Conservation (phyloP, 2,888 invertebrate genomes). For the Hirtodrosophila confusa region DNA sequence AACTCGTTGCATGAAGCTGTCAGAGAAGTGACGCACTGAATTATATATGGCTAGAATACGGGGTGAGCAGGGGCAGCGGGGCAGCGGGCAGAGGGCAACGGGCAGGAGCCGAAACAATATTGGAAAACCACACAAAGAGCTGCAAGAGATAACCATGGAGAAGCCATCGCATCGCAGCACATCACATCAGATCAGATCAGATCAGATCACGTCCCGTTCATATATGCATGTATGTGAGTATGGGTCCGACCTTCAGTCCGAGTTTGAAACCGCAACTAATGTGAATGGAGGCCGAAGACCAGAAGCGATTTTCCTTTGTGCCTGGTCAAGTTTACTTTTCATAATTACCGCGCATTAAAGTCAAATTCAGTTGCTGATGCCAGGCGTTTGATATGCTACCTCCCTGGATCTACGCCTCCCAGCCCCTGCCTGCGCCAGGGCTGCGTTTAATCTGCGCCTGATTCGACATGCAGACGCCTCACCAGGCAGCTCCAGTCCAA, state of each 20-base stretch:
- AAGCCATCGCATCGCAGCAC: slow-evolving; percentile 11
- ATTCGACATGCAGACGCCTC: slow-evolving; percentile 67
- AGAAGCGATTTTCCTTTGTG: slow-evolving; percentile 60
- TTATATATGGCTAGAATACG: slow-evolving; percentile 52
- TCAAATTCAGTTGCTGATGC: slow-evolving; percentile 66
- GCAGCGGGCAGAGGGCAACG: background rate
- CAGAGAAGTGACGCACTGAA: slow-evolving; percentile 67
- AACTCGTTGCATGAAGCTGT: slow-evolving; percentile 61
- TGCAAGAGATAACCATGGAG: slow-evolving; percentile 10
- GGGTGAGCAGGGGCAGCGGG: background rate
- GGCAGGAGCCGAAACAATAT: slow-evolving; percentile 39
- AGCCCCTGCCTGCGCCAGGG: slow-evolving; percentile 8
- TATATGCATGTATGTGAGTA: slow-evolving; percentile 4
- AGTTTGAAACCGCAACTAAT: slow-evolving; percentile 62
- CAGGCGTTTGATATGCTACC: slow-evolving; percentile 47
- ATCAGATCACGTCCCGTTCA: slow-evolving; percentile 13
- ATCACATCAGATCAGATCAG: slow-evolving; percentile 3
- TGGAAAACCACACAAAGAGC: slow-evolving; percentile 51
- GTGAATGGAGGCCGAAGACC: slow-evolving; percentile 50
- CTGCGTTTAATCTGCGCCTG: slow-evolving; percentile 58
- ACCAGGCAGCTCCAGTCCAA: slow-evolving; percentile 16
- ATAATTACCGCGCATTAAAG: slow-evolving; percentile 74
- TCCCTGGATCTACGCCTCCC: slow-evolving; percentile 1
- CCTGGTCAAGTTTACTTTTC: slow-evolving; percentile 67
- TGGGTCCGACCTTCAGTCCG: slow-evolving; percentile 46